A percentile compares a stretch with the other conserved stretches of the same genome.
Conservation (phyloP, 2,888 invertebrate genomes). For the Noctua janthina region DNA sequence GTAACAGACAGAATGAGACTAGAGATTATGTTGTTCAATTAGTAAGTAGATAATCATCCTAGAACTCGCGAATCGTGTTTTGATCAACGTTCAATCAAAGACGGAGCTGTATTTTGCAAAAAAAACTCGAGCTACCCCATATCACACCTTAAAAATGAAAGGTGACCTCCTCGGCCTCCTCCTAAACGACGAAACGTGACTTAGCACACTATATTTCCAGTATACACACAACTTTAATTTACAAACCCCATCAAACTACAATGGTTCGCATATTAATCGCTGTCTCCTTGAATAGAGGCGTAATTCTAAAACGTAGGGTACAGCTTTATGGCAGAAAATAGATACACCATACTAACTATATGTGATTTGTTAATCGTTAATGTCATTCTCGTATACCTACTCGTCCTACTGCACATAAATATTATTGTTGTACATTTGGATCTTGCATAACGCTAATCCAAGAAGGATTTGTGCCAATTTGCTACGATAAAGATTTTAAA, state of each 20-base stretch:
- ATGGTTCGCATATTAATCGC: conserved; percentile 47
- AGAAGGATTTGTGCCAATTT: background rate
- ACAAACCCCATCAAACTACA: conserved; percentile 55
- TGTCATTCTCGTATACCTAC: conserved; percentile 33
- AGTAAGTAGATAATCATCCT: background rate
- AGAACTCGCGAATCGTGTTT: background rate
- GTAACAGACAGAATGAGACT: background rate
- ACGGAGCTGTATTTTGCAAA: background rate
- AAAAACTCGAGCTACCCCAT: background rate
- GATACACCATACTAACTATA: background rate
- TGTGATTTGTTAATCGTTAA: conserved; percentile 40
- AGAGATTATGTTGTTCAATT: background rate
- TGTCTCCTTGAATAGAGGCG: conserved; percentile 51
- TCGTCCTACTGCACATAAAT: background rate
- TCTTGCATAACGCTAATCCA: conserved; percentile 13
- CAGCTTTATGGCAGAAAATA: background rate
- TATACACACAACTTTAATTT: conserved; percentile 32
- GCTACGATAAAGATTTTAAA: background rate
- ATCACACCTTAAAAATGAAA: conserved; percentile 18
- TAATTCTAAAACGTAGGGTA: background rate
- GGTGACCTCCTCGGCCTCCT: conserved; percentile 4
- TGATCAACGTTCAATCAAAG: background rate
- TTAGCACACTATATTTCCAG: conserved; percentile 14
- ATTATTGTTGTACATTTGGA: conserved; percentile 8
- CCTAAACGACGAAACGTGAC: conserved; percentile 34